phyloP scores from a whole-genome alignment of 2,113 vertebrate species.

The Sminthopsis crassicaudata region DNA sequence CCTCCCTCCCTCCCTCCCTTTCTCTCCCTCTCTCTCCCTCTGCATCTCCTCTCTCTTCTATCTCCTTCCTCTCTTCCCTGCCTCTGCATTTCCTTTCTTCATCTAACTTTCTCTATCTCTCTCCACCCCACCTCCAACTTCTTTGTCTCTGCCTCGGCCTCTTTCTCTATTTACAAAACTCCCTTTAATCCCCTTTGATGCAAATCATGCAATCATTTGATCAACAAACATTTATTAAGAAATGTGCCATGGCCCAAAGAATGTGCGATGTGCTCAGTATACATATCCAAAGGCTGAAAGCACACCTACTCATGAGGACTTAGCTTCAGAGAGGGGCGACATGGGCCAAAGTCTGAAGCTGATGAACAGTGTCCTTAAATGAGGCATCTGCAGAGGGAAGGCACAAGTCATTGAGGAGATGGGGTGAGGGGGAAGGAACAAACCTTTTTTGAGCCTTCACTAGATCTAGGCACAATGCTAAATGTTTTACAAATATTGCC shows the following conservation, averaged over 20 bases:
- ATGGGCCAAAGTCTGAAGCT: not conserved
- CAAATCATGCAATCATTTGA: not conserved
- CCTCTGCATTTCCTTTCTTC: too few species aligned
- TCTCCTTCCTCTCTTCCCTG: too few species aligned
- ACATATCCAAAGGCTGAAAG: not conserved
- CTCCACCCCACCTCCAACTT: too few species aligned
- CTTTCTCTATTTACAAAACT: not conserved
- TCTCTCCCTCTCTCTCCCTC: too few species aligned
- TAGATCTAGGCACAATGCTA: not conserved
- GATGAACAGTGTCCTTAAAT: not conserved
- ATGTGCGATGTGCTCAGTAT: not conserved
- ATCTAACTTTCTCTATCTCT: not conserved
- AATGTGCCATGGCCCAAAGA: not conserved
- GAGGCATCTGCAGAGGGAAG: not conserved
- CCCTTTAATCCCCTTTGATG: not conserved
- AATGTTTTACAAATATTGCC: not conserved
- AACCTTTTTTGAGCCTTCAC: not conserved
- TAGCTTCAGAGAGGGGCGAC: not conserved
- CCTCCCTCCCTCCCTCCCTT: too few species aligned
- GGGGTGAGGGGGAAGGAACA: not conserved
- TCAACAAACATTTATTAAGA: not conserved
- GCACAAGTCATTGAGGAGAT: not conserved
- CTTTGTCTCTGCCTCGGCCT: too few species aligned
- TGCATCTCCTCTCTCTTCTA: too few species aligned
- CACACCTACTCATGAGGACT: not conserved